Evolutionary conservation across 2,888 invertebrate species (phyloP).

Genomic region (Stratiomys singularior): DNA sequence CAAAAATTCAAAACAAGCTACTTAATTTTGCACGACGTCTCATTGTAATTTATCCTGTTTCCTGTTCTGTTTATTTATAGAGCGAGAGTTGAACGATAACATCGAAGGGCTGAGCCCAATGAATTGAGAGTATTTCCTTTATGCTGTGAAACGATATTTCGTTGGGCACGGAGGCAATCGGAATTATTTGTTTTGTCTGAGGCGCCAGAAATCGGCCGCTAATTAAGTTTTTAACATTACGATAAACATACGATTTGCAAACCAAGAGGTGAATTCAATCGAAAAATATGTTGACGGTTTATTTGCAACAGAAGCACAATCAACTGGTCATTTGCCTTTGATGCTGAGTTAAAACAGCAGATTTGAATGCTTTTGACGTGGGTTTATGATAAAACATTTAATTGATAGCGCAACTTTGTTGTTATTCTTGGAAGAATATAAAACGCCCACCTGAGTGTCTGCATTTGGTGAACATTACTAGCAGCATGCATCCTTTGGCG

Average conservation of each 20-base stretch:
- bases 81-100: not conserved
- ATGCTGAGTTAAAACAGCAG: not conserved
- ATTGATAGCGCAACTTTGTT: no score
- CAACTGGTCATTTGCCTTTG: no score
- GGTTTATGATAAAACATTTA: not conserved
- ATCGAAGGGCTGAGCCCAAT: not conserved
- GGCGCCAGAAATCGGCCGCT: slow-evolving; percentile 36
- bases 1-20: slow-evolving; percentile 33
- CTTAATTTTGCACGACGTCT: not conserved
- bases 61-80: slow-evolving; percentile 33
- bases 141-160: no score
- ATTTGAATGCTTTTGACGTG: not conserved
- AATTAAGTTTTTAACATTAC: slow-evolving; percentile 36
- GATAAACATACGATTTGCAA: slow-evolving; percentile 1
- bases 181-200: slow-evolving; percentile 50
- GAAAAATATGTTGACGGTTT: not conserved
- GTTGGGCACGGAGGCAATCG: not conserved
- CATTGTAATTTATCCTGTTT: not conserved
- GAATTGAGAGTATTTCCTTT: not conserved
- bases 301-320: no score
- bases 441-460: no score
- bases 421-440: no score
- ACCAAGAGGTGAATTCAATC: not conserved
- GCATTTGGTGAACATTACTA: no score
- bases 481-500: no score